A percentile compares a stretch with the other conserved stretches of the same genome.
Conservation (phyloP, 2,797 vertebrate species). For the Anisognathus igniventris region DNA sequence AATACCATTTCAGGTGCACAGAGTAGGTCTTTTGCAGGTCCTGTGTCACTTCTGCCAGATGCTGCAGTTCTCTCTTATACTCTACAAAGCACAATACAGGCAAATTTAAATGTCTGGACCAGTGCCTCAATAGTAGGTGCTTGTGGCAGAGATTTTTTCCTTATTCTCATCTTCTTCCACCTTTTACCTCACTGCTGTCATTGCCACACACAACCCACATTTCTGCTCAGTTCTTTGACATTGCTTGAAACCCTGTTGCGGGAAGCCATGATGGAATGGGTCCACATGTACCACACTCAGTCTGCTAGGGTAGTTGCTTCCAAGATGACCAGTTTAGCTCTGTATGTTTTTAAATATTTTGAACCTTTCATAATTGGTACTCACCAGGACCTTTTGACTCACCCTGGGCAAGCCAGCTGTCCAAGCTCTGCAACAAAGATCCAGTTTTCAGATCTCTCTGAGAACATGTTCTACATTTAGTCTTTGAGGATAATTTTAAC, state of each 20-base stretch:
- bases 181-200: background rate
- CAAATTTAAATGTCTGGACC: background rate
- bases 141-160: background rate
- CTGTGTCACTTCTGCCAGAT: background rate
- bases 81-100: background rate
- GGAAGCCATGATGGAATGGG: background rate
- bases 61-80: background rate
- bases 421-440: background rate
- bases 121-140: background rate
- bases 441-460: background rate
- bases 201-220: fast-evolving
- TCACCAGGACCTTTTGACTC: background rate
- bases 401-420: background rate
- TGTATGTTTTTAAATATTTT: background rate
- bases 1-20: background rate
- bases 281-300: background rate
- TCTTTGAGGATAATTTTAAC: background rate
- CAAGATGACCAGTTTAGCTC: background rate
- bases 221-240: background rate
- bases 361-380: background rate
- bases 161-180: background rate
- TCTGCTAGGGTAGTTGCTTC: background rate
- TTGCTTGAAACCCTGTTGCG: background rate
- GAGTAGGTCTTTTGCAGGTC: background rate
- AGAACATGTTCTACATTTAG: background rate